A percentile compares a stretch with the other conserved stretches of the same genome.
Evolutionary conservation across 2,797 vertebrate genomes (phyloP).

Genomic region (Balearica regulorum): DNA sequence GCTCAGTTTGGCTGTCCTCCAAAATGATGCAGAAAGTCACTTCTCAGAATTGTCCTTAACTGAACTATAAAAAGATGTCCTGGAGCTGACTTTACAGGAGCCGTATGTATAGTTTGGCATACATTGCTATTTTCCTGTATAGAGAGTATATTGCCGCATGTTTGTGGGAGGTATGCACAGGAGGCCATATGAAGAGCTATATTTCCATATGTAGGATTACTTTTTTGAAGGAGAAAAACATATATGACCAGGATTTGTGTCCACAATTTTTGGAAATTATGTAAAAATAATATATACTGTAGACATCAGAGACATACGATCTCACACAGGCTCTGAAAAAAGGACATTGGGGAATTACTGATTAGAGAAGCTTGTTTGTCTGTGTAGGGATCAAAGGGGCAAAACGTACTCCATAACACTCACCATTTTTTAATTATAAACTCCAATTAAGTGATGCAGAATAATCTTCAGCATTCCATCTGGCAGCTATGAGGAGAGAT

Average conservation of each 20-base stretch:
- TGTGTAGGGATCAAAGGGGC: conserved; percentile 29
- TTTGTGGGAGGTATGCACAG: background rate
- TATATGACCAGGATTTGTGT: background rate
- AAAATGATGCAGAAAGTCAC: background rate
- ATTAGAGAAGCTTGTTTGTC: conserved; percentile 42
- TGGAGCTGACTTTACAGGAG: background rate
- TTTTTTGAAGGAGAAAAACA: background rate
- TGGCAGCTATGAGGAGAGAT: conserved; percentile 34
- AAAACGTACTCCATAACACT: background rate
- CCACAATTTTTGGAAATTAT: background rate
- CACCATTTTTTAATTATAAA: conserved; percentile 58
- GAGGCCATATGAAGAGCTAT: background rate
- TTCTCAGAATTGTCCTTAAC: background rate
- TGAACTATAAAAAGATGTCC: background rate
- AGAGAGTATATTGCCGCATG: background rate
- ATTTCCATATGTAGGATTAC: background rate
- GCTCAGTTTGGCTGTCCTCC: background rate
- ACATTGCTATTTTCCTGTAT: background rate
- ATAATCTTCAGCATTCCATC: conserved; percentile 55
- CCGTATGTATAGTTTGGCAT: background rate
- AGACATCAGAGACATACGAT: background rate
- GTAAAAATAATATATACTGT: background rate
- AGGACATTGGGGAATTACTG: background rate
- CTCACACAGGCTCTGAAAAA: background rate
- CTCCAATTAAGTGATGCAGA: conserved; percentile 52